A percentile compares a stretch with the other conserved stretches of the same genome.
Conservation (phyloP, 2,888 invertebrate species). For the Entomobrya proxima region DNA sequence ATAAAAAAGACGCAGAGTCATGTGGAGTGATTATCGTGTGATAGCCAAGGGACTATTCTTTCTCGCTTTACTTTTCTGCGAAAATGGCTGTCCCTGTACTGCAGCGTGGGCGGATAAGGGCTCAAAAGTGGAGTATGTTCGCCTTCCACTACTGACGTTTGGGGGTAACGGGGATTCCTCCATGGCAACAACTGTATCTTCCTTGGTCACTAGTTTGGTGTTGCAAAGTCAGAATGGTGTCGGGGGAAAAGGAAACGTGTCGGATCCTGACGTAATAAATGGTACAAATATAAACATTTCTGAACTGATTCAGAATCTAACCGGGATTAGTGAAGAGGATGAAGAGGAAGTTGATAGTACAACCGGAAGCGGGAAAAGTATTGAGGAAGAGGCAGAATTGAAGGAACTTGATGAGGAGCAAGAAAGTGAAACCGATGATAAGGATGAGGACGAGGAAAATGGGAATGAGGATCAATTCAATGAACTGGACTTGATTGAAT, state of each 20-base stretch:
- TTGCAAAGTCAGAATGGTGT: background rate
- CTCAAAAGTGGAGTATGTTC: conserved; percentile 43
- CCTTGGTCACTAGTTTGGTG: background rate
- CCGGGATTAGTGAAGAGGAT: background rate
- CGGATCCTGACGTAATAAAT: background rate
- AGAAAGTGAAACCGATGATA: background rate
- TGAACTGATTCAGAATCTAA: background rate
- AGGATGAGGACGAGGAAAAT: background rate
- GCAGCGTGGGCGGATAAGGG: background rate
- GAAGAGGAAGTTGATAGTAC: background rate
- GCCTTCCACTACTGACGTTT: conserved; percentile 31
- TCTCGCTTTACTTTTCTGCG: background rate
- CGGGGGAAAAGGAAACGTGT: background rate
- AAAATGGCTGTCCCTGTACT: background rate
- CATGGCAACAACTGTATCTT: background rate
- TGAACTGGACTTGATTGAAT: conserved; percentile 63
- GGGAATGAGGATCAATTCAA: conserved; percentile 35
- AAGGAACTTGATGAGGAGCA: background rate
- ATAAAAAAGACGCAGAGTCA: background rate
- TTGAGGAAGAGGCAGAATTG: conserved; percentile 1
- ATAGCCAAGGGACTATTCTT: background rate
- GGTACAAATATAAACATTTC: background rate
- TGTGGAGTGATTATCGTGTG: background rate
- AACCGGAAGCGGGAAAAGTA: background rate
- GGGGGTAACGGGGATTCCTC: background rate